Base-by-base conservation (phyloP, 1,140 invertebrate genomes). In the Dendroctonus ponderosae region DNA sequence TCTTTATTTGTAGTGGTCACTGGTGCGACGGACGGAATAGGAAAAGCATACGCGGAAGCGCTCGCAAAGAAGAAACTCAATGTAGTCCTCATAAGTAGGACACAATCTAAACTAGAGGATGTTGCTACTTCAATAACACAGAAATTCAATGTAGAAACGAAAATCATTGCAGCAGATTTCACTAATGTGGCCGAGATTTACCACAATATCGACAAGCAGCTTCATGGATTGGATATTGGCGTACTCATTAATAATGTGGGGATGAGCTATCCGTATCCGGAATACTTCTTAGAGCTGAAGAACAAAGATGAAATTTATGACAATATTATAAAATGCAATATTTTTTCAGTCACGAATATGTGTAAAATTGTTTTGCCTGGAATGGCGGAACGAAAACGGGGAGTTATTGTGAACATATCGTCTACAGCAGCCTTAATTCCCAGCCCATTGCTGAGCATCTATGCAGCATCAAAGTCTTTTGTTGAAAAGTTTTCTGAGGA, bases 171-270 rank as follows among this genome's bases (percentile, higher is more conserved):
- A 74, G 91, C 90, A 14, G 93, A 98, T 78, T 96, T 97, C 77
- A 89, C 89, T 66, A 68, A 79, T 8, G 81, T 78, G 5, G 82
- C 85, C 3, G 80, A 84, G 8, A 90, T 95, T 44, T 97, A 93
- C 76, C 81, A 87, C 0, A 85, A 85, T 60, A 93, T 97, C 53
- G 82, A 86, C 37, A 86, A 87, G 70, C 85, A 91, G 59, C 83
- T 96, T 7, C 80, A 81, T 7, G 90, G 86, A 3, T 80, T 98
- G 2, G 93, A 98, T 76, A 89, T 98, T 66, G 95, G 93, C 0
- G 88, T 96, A 12, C 82, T 98, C 7, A 86, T 99, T 5, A 99
- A 99, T 79, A 99, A 98, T 82, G 96, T 97, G 0, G 97, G 96
- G 5, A 87, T 94, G 67, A 93, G 91, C 58, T 97, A 97, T 79